Percentiles rank a stretch among this genome's conserved stretches.
Evolutionary conservation across 37 sponge, comb jelly and placozoan genomes (phyloP).

Genomic region (Lycopodina hypogea): DNA sequence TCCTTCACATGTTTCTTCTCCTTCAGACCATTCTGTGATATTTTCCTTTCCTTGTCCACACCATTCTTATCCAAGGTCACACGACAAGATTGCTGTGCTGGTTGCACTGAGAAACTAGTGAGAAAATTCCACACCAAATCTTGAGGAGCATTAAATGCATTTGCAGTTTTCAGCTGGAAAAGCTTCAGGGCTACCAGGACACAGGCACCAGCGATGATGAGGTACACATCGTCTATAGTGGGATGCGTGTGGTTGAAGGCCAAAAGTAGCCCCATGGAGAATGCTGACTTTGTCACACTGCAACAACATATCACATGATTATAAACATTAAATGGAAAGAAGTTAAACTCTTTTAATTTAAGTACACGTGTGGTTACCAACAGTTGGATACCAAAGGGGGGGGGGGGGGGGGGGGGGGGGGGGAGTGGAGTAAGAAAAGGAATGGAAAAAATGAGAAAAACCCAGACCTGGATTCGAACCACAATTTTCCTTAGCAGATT

Average conservation of each 20-base stretch:
- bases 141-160: conserved; percentile 31
- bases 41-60: not conserved
- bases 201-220: conserved; percentile 16
- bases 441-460: no score
- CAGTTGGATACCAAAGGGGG: no score
- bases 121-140: conserved; percentile 10
- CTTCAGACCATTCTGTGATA: not conserved
- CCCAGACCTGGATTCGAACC: no score
- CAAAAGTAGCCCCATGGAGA: conserved; percentile 11
- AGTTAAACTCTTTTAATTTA: no score
- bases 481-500: no score
- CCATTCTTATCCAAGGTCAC: not conserved
- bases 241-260: conserved; percentile 24
- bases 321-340: no score
- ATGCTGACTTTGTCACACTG: conserved; percentile 37
- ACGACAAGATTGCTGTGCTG: not conserved
- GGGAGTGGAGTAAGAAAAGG: no score
- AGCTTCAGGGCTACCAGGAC: conserved; percentile 9
- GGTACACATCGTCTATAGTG: conserved; percentile 6
- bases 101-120: conserved; percentile 15
- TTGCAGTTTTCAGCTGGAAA: not conserved
- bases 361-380: no score
- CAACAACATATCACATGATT: no score
- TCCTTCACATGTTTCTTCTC: not conserved
- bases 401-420: no score